These are phyloP conservation scores for Molanna angustata DNA, from an alignment of 2,888 invertebrate genomes.

Conservation along the genomic window DNA sequence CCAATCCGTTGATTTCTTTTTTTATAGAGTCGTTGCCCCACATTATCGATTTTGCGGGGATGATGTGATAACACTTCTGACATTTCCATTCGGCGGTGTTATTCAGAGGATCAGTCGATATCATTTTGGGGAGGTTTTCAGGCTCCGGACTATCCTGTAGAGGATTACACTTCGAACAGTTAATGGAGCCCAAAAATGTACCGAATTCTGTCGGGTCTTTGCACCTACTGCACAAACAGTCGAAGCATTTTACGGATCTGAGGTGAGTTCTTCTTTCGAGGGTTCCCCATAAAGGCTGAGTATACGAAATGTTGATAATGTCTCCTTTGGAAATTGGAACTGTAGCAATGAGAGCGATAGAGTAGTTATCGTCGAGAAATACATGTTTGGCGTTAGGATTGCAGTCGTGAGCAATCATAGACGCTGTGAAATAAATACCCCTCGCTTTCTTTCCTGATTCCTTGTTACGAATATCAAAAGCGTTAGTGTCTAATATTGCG, in stretches of 20 bases:
- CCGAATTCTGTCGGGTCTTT: constrained; percentile 67
- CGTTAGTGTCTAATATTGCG: constrained; percentile 70
- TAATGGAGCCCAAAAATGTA: constrained; percentile 61
- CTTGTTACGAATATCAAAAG: constrained; percentile 63
- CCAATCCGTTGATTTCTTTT: constrained; percentile 55
- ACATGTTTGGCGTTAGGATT: constrained; percentile 69
- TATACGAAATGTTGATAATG: constrained; percentile 66
- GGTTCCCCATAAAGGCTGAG: constrained; percentile 68
- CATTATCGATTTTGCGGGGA: constrained; percentile 57
- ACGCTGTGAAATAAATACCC: constrained; percentile 63
- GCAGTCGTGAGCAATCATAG: constrained; percentile 72
- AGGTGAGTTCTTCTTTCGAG: constrained; percentile 62
- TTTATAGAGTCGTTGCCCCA: constrained; percentile 62
- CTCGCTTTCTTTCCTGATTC: constrained; percentile 54
- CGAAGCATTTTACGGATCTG: constrained; percentile 62
- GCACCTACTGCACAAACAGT: constrained; percentile 66
- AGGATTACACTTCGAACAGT: constrained; percentile 61
- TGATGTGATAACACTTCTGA: constrained; percentile 58
- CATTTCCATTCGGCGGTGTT: constrained; percentile 63
- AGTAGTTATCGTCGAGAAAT: constrained; percentile 57
- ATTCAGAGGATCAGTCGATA: constrained; percentile 61
- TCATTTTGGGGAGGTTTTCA: constrained; percentile 44
- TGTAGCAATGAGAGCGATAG: constrained; percentile 63
- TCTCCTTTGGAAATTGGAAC: constrained; percentile 65
- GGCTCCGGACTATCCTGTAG: constrained; percentile 39